These are phyloP conservation scores for Pagetopsis macropterus DNA, from an alignment of 2,797 vertebrate species.

Conservation along the genomic window DNA sequence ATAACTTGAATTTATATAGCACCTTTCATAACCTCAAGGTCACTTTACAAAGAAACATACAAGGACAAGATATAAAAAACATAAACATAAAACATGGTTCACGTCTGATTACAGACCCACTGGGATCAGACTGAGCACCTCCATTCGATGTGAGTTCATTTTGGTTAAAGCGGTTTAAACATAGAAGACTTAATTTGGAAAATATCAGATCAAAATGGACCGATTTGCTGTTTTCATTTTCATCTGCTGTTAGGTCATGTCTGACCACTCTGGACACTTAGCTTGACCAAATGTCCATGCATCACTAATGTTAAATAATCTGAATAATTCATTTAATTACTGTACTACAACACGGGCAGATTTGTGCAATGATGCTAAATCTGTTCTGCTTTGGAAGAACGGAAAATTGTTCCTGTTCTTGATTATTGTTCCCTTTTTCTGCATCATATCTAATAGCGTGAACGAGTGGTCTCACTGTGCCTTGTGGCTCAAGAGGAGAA, in stretches of 20 bases:
- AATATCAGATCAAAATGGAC: background rate
- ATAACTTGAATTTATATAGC: no score
- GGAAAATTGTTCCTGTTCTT: constrained; percentile 1
- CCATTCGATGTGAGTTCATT: background rate
- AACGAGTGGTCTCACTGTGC: background rate
- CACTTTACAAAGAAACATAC: no score
- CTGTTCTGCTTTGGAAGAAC: constrained; percentile 23
- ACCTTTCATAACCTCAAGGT: no score
- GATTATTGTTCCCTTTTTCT: constrained; percentile 15
- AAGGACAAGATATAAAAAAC: no score
- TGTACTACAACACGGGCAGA: constrained; percentile 11
- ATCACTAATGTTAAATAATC: constrained; percentile 46
- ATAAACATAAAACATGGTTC: background rate
- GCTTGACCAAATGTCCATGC: constrained; percentile 31
- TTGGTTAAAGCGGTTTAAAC: background rate
- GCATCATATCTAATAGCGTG: background rate
- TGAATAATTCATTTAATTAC: constrained; percentile 40
- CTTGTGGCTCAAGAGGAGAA: background rate
- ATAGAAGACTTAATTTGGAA: background rate
- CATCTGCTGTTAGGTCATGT: constrained; percentile 1
- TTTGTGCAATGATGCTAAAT: constrained; percentile 32
- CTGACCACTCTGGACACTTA: constrained; percentile 15
- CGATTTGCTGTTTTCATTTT: constrained; percentile 4
- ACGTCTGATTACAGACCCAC: background rate
- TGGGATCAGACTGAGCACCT: constrained; percentile 4